These are phyloP conservation scores for Hirundichthys speculiger DNA, from an alignment of 2,113 vertebrate genomes.

Conservation along the genomic window DNA sequence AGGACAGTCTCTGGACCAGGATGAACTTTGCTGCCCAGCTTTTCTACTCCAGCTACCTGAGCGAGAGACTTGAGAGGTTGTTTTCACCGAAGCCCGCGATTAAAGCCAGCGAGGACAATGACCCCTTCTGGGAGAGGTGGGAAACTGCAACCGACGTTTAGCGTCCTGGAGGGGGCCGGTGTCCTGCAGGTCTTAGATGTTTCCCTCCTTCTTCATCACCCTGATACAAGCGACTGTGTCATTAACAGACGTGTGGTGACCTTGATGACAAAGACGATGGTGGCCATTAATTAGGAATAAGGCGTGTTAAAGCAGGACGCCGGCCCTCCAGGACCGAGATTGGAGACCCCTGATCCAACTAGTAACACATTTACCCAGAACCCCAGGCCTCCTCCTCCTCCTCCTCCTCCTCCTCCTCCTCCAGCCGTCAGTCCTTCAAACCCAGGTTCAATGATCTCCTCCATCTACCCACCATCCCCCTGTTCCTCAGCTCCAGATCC, in stretches of 20 bases:
- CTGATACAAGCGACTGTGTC: no score
- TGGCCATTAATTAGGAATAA: no score
- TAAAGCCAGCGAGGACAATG: slow-evolving; percentile 84
- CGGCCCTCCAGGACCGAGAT: no score
- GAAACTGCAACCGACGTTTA: slow-evolving; percentile 68
- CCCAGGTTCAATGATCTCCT: background rate
- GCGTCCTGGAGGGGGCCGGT: no score
- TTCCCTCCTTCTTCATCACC: no score
- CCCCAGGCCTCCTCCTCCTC: background rate
- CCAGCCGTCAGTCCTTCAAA: background rate
- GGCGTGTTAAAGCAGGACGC: no score
- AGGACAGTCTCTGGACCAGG: slow-evolving; percentile 38
- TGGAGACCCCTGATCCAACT: slow-evolving; percentile 14
- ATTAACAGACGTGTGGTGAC: no score
- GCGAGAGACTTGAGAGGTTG: slow-evolving; percentile 74
- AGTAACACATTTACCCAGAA: slow-evolving; percentile 8
- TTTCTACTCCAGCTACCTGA: slow-evolving; percentile 84
- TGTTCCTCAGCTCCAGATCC: background rate
- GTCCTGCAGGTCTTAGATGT: no score
- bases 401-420: background rate
- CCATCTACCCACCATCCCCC: background rate
- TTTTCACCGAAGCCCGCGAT: slow-evolving; percentile 68
- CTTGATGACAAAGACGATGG: no score
- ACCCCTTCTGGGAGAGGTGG: slow-evolving; percentile 97
- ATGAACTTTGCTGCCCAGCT: slow-evolving; percentile 93